Conservation (phyloP, 2,888 invertebrate genomes). For the Sminthurides aquaticus region DNA sequence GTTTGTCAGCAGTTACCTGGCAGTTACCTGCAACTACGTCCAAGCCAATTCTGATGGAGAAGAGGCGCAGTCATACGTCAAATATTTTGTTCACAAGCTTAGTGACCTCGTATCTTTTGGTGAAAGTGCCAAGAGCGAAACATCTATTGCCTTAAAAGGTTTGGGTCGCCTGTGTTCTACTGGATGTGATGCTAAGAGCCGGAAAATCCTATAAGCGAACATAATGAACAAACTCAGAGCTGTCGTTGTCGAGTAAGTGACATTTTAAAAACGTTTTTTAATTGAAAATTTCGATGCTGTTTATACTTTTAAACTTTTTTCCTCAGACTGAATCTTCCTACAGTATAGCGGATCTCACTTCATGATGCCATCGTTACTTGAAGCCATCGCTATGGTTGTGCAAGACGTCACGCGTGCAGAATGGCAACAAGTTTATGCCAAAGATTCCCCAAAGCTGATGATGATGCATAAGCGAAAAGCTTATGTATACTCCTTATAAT, state of each 20-base stretch:
- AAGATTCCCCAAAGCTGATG: too few relatives aligned
- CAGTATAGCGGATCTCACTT: slow-evolving; percentile 28
- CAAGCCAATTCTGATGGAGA: background rate
- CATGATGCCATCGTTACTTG: slow-evolving; percentile 34
- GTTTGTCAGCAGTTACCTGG: too few relatives aligned
- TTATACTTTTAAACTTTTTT: background rate
- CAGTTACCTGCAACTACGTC: slow-evolving; percentile 16
- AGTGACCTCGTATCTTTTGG: slow-evolving; percentile 21
- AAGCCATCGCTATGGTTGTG: slow-evolving; percentile 28
- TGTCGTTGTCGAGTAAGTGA: slow-evolving; percentile 40
- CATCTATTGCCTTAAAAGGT: slow-evolving; percentile 55
- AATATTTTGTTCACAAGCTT: slow-evolving; percentile 36
- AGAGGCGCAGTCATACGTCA: background rate
- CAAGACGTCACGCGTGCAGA: slow-evolving; percentile 21
- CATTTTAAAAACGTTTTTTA: too few relatives aligned
- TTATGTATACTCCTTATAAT: slow-evolving; percentile 25
- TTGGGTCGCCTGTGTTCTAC: slow-evolving; percentile 55
- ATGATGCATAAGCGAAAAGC: slow-evolving; percentile 27
- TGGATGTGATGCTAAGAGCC: slow-evolving; percentile 48
- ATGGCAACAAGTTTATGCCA: slow-evolving; percentile 5
- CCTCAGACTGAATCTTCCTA: slow-evolving; percentile 30
- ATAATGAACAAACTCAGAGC: slow-evolving; percentile 33
- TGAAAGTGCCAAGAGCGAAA: slow-evolving; percentile 44
- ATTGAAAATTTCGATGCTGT: too few relatives aligned
- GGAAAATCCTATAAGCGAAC: slow-evolving; percentile 45